phyloP scores from a whole-genome alignment of 1,140 invertebrate genomes.

The Probaryconus sp. region DNA sequence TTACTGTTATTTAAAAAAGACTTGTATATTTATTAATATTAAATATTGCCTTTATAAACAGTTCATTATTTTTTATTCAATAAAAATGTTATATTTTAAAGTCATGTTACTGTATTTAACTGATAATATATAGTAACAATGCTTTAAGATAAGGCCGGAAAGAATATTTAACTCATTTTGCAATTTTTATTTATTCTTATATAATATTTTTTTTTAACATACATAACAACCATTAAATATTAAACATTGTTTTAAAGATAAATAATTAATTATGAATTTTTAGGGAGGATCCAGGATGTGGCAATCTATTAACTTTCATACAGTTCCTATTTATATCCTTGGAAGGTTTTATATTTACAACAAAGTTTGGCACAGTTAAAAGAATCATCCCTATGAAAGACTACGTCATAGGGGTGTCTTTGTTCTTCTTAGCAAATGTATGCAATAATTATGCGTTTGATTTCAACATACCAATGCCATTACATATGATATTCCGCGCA shows the following conservation, averaged over 20 bases:
- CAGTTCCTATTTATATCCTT: conserved; percentile 95
- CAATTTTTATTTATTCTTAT: neutral
- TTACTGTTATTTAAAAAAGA: too few species aligned
- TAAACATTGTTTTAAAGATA: neutral
- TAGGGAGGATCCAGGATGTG: conserved; percentile 92
- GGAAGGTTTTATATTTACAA: conserved; percentile 94
- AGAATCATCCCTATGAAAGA: conserved; percentile 86
- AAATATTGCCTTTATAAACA: too few species aligned
- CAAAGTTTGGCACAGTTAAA: conserved; percentile 89
- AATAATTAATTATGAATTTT: conserved; percentile 71
- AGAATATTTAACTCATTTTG: neutral
- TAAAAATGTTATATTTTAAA: too few species aligned
- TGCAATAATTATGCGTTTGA: conserved; percentile 97
- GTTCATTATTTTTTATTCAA: too few species aligned
- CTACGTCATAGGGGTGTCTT: conserved; percentile 90
- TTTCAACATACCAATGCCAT: conserved; percentile 98
- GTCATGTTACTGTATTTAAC: too few species aligned
- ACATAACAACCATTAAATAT: too few species aligned
- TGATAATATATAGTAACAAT: too few species aligned
- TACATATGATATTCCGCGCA: conserved; percentile 99
- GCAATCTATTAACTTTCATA: conserved; percentile 95
- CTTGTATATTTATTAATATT: too few species aligned
- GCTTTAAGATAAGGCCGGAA: too few species aligned
- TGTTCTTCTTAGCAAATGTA: conserved; percentile 96
- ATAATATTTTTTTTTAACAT: conserved; percentile 24